phyloP scores from a whole-genome alignment of 2,888 invertebrate genomes.

The Callinectes sapidus region DNA sequence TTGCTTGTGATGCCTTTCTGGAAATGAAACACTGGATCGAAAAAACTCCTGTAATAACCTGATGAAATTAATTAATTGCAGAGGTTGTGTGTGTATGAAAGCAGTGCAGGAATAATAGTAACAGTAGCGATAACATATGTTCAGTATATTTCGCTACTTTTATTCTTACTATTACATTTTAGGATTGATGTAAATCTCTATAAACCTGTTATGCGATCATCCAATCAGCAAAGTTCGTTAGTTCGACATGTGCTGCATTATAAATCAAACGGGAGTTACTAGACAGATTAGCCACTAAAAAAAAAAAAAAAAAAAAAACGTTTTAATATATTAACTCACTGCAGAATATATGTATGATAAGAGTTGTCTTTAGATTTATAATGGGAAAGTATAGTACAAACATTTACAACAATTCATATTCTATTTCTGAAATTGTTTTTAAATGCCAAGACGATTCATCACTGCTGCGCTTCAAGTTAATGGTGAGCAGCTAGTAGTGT shows the following conservation, averaged over 20 bases:
- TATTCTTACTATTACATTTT: not conserved
- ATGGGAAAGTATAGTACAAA: too few species aligned
- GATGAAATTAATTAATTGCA: not conserved
- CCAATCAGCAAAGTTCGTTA: not conserved
- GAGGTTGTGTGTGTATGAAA: not conserved
- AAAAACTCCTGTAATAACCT: not conserved
- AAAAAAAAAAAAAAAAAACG: not conserved
- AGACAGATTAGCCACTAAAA: not conserved
- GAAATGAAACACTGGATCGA: not conserved
- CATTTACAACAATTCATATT: not conserved
- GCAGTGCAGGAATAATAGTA: not conserved
- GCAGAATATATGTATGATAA: not conserved
- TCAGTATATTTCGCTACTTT: not conserved
- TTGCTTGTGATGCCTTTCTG: not conserved
- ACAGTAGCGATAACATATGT: not conserved
- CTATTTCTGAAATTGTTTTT: not conserved
- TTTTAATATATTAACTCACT: not conserved
- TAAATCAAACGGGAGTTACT: not conserved
- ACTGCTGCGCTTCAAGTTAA: not conserved
- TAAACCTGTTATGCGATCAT: not conserved
- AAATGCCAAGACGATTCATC: not conserved
- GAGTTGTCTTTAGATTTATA: not conserved
- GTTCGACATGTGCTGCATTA: not conserved
- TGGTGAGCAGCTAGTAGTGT: not conserved
- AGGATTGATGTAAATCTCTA: not conserved